phyloP scores from a whole-genome alignment of 2,888 invertebrate species.

The Parnassius orleans region DNA sequence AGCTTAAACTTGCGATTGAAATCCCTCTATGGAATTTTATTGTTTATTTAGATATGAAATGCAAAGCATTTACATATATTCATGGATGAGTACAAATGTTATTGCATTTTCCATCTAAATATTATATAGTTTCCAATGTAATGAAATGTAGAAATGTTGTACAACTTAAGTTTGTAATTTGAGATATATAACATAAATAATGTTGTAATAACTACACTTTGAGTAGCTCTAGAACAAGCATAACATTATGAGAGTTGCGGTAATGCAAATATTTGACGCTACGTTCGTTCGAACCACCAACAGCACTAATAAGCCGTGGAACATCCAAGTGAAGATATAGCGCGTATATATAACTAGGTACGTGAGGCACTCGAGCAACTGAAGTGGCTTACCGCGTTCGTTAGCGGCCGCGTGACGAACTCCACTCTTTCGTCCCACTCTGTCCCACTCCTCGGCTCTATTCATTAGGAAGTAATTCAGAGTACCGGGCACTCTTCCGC shows the following conservation, averaged over 20 bases:
- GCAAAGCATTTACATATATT: too few relatives aligned
- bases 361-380: constrained; percentile 51
- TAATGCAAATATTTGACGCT: constrained; percentile 24
- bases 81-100: too few relatives aligned
- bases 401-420: constrained; percentile 74
- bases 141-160: too few relatives aligned
- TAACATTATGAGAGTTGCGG: constrained; percentile 18
- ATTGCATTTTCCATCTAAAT: too few relatives aligned
- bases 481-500: constrained; percentile 75
- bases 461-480: constrained; percentile 81
- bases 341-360: constrained; percentile 32
- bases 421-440: constrained; percentile 55
- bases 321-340: constrained; percentile 34
- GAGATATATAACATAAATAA: neutral
- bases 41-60: too few relatives aligned
- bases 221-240: constrained; percentile 9
- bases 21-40: too few relatives aligned
- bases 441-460: constrained; percentile 72
- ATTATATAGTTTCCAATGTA: too few relatives aligned
- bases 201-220: constrained; percentile 6
- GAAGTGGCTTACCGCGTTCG: constrained; percentile 71
- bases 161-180: too few relatives aligned
- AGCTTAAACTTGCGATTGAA: too few relatives aligned
- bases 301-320: constrained; percentile 40
- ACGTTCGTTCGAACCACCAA: constrained; percentile 31